These are phyloP conservation scores for Sialia sialis DNA, from an alignment of 2,113 vertebrate species.

Conservation along the genomic window DNA sequence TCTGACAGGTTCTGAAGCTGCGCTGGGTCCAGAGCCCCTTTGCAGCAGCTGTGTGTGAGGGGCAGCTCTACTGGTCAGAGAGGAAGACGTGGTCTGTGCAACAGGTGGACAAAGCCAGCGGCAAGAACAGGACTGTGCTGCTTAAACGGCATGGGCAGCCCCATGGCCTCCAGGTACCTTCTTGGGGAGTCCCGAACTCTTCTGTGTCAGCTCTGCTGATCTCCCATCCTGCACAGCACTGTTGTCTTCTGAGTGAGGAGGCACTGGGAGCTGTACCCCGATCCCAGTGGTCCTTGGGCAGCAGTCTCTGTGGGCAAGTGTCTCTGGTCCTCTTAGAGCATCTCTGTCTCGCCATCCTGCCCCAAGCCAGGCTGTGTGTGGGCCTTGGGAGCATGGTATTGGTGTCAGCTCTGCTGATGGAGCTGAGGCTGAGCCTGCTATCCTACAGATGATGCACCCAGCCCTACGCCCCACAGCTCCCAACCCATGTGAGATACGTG, in stretches of 20 bases:
- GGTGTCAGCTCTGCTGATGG: fast-evolving
- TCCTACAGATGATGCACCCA: conserved; percentile 69
- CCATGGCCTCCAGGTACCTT: conserved; percentile 83
- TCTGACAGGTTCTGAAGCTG: conserved; percentile 80
- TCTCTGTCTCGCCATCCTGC: not conserved
- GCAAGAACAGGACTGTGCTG: conserved; percentile 81
- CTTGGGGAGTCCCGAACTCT: not conserved
- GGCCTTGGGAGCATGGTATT: fast-evolving
- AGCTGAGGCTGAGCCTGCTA: not conserved
- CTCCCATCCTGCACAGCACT: not conserved
- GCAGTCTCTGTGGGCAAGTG: not conserved
- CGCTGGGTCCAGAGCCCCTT: conserved; percentile 81
- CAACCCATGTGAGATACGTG: conserved; percentile 69
- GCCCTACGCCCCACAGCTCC: conserved; percentile 65
- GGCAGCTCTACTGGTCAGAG: conserved; percentile 88
- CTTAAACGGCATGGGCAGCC: conserved; percentile 84
- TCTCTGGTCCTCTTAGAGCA: not conserved
- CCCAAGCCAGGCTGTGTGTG: fast-evolving
- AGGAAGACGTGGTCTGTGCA: conserved; percentile 79
- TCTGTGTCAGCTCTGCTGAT: not conserved
- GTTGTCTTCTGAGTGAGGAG: fast-evolving
- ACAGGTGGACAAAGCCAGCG: conserved; percentile 78
- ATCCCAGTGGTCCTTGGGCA: not conserved
- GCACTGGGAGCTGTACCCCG: not conserved
- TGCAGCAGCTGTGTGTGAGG: conserved; percentile 81